phyloP scores from a whole-genome alignment of 2,888 invertebrate species.

The Achlya flavicornis region DNA sequence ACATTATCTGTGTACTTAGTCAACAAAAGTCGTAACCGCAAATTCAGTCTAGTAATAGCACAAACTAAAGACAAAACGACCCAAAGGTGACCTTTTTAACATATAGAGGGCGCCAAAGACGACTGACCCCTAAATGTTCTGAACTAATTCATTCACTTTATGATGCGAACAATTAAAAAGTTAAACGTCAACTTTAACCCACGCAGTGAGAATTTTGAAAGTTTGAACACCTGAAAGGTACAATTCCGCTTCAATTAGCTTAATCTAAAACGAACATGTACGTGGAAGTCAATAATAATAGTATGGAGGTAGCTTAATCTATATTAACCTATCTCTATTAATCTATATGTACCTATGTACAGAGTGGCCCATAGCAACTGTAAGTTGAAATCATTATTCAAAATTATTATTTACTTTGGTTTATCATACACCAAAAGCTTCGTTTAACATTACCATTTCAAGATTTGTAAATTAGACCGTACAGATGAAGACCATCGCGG shows the following conservation, averaged over 20 bases:
- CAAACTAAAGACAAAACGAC: background rate
- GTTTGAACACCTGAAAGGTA: too few species aligned
- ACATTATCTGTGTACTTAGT: too few species aligned
- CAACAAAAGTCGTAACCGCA: background rate
- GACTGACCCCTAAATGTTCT: conserved; percentile 6
- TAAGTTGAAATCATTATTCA: too few species aligned
- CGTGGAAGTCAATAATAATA: too few species aligned
- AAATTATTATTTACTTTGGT: too few species aligned
- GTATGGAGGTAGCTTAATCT: background rate
- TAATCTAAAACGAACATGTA: background rate
- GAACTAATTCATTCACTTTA: conserved; percentile 10
- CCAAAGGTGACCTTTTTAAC: conserved; percentile 3
- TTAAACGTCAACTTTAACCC: conserved; percentile 26
- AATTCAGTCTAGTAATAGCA: background rate
- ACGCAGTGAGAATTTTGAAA: conserved; percentile 18
- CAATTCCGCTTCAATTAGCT: conserved; percentile 13
- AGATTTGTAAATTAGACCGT: too few species aligned
- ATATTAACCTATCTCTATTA: too few species aligned
- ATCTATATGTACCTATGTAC: too few species aligned
- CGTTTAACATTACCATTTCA: too few species aligned
- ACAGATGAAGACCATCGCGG: too few species aligned
- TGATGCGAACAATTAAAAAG: conserved; percentile 28
- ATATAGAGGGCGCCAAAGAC: background rate
- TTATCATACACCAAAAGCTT: too few species aligned
- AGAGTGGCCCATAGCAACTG: too few species aligned